These are phyloP conservation scores for Apis mellifera DNA, from an alignment of 1,140 invertebrate species.

Conservation along the genomic window Amel_HAv3.1 CM009936.2:12797501-12798000, in stretches of 20 bases:
- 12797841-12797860: conserved; percentile 42
- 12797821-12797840: conserved; percentile 27
- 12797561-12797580: not conserved
- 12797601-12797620: not conserved
- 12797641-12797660: not conserved
- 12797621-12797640: not conserved
- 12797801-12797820: conserved; percentile 39
- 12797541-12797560: not conserved
- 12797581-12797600: conserved; percentile 1
- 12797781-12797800: conserved; percentile 14
- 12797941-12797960: not conserved
- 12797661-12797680: not conserved
- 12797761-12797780: not conserved
- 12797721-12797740: conserved; percentile 4
- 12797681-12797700: not conserved
- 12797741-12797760: not conserved
- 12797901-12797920: conserved; percentile 48
- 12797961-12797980: conserved; percentile 24
- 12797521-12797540: not conserved
- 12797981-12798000: not conserved
- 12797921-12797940: conserved; percentile 14
- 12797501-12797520: not conserved
- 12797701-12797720: conserved; percentile 15
- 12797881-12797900: conserved; percentile 30
- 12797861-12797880: conserved; percentile 47